Conservation (phyloP, 2,797 vertebrate species). For the Hydrocynus forskahlii region DNA sequence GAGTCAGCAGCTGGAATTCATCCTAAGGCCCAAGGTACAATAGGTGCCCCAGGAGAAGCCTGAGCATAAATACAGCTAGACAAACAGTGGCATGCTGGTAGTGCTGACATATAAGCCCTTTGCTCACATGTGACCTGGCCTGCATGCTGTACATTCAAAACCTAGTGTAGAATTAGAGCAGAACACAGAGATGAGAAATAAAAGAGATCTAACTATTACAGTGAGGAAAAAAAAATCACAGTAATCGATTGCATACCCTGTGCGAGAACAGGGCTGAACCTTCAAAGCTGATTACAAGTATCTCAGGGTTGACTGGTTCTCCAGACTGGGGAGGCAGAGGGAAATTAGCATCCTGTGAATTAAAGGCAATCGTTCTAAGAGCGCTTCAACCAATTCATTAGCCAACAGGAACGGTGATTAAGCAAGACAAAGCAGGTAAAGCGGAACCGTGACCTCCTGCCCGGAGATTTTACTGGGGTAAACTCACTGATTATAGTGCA, state of each 20-base stretch:
- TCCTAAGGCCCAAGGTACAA: constrained; percentile 40
- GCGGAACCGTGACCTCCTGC: not conserved
- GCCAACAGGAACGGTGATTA: not conserved
- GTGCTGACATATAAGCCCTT: not conserved
- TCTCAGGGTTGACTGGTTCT: not conserved
- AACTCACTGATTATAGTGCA: not conserved
- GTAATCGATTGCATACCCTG: not conserved
- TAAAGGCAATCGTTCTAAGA: not conserved
- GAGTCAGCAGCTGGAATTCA: constrained; percentile 63
- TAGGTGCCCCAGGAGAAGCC: constrained; percentile 73
- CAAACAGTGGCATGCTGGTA: constrained; percentile 14
- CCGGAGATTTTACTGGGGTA: not conserved
- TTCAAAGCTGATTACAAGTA: not conserved
- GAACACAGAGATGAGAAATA: no score
- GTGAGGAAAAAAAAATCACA: not conserved
- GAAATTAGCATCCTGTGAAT: constrained; percentile 4
- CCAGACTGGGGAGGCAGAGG: no score
- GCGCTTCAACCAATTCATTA: constrained; percentile 3
- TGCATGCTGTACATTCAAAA: not conserved
- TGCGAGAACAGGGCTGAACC: not conserved
- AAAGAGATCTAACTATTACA: not conserved
- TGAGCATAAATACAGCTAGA: constrained; percentile 71
- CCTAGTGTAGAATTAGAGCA: not conserved
- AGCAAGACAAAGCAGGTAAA: not conserved
- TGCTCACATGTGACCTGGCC: not conserved